phyloP scores from a whole-genome alignment of 2,113 vertebrate genomes.

The Circaetus gallicus region DNA sequence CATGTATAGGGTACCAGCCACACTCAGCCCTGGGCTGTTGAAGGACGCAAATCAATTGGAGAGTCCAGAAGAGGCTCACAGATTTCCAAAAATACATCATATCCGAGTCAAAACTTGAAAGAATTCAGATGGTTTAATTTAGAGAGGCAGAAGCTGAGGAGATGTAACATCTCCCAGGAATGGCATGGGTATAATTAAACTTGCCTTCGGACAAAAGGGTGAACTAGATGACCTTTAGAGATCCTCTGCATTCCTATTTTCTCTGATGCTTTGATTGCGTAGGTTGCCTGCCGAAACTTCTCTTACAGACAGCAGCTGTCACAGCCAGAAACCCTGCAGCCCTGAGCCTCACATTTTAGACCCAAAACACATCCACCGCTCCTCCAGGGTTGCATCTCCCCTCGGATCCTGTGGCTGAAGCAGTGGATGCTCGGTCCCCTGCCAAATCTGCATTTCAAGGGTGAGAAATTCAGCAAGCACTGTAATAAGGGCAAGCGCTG shows the following conservation, averaged over 20 bases:
- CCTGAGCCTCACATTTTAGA: neutral
- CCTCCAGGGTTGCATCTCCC: neutral
- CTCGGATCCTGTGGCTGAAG: neutral
- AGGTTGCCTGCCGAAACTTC: neutral
- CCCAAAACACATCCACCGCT: neutral
- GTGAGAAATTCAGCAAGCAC: neutral
- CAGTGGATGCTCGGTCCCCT: neutral
- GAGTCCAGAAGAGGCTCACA: neutral
- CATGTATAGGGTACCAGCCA: neutral
- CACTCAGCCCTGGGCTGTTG: neutral
- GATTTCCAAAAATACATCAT: neutral
- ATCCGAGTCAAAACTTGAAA: neutral
- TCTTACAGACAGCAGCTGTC: neutral
- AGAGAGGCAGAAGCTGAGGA: neutral
- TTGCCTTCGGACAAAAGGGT: neutral
- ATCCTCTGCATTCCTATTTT: neutral
- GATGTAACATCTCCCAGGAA: neutral
- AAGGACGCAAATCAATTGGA: neutral
- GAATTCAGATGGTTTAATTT: constrained; percentile 2
- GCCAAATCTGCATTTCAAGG: neutral
- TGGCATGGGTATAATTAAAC: constrained; percentile 21
- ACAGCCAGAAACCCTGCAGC: neutral
- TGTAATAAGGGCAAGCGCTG: rapidly evolving
- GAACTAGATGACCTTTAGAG: neutral
- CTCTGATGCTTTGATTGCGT: neutral